Evolutionary conservation across 1,140 invertebrate genomes (phyloP).

Genomic region (Drosophila willistoni): DNA sequence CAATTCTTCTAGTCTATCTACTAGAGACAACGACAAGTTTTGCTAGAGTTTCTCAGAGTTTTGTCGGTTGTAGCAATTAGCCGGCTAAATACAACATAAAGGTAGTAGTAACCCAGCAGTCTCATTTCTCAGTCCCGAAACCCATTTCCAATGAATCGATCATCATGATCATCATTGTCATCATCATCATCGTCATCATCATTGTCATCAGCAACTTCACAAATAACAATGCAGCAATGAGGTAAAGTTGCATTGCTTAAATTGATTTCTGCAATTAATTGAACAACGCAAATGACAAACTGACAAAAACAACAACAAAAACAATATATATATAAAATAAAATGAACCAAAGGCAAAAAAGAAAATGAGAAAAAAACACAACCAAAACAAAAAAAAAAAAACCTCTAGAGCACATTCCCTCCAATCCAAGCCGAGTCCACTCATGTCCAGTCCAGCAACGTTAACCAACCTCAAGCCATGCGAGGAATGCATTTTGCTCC

Average conservation of each 20-base stretch:
- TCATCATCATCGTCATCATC: conserved; percentile 14
- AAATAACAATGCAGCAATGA: conserved; percentile 69
- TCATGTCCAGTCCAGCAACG: not conserved
- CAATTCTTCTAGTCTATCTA: conserved; percentile 32
- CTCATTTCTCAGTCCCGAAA: conserved; percentile 68
- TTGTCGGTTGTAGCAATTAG: conserved; percentile 68
- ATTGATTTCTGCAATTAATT: conserved; percentile 83
- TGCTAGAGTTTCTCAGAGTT: conserved; percentile 17
- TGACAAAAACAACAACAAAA: conserved; percentile 46
- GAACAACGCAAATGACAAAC: conserved; percentile 80
- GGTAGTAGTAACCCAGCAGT: conserved; percentile 50
- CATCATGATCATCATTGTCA: conserved; percentile 35
- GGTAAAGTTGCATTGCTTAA: conserved; percentile 79
- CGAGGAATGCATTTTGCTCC: conserved; percentile 65
- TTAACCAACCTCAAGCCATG: conserved; percentile 51
- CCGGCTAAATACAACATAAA: conserved; percentile 18
- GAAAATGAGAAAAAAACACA: not conserved
- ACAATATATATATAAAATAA: conserved; percentile 1
- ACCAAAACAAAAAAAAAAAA: conserved; percentile 27
- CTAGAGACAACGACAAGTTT: conserved; percentile 18
- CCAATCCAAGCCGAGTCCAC: not conserved
- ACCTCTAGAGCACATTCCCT: conserved; percentile 27
- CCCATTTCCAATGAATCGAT: conserved; percentile 77
- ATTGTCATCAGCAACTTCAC: conserved; percentile 21
- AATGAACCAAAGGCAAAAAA: conserved; percentile 29